These are phyloP conservation scores for Strongylocentrotus purpuratus DNA, from an alignment of 35 echinoderm and acorn worm genomes.

Conservation along the genomic window DNA sequence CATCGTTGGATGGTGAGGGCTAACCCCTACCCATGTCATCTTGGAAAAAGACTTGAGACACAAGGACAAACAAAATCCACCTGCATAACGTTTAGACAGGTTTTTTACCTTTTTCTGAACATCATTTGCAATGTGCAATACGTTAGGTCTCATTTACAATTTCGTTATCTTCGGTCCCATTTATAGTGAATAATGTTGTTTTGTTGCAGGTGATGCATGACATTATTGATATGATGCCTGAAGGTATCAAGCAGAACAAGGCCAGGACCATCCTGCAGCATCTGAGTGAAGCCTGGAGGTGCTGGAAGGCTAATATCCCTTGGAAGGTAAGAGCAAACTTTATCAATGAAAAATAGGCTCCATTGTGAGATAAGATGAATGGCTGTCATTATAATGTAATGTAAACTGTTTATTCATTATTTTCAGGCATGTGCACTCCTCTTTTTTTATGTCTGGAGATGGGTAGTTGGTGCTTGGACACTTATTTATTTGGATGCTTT, in stretches of 20 bases:
- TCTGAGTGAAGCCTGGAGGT: conserved; percentile 99
- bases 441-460: too few relatives aligned
- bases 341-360: neutral
- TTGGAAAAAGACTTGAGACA: neutral
- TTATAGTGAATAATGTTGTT: neutral
- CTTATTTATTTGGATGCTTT: too few relatives aligned
- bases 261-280: conserved; percentile 97
- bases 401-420: too few relatives aligned
- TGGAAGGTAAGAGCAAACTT: conserved; percentile 81
- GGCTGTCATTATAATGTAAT: too few relatives aligned
- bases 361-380: too few relatives aligned
- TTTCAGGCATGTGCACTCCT: too few relatives aligned
- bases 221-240: conserved; percentile 99
- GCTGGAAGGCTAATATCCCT: conserved; percentile 99
- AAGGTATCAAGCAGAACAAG: conserved; percentile 99
- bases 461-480: too few relatives aligned
- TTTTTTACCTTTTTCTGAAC: too few relatives aligned
- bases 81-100: too few relatives aligned
- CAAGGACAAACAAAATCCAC: too few relatives aligned
- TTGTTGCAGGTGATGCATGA: conserved; percentile 90
- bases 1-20: neutral
- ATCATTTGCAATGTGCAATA: neutral
- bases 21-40: neutral
- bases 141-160: neutral
- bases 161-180: neutral